Evolutionary conservation across 1,140 invertebrate species (phyloP).

Genomic region (Magallana angulata): DNA sequence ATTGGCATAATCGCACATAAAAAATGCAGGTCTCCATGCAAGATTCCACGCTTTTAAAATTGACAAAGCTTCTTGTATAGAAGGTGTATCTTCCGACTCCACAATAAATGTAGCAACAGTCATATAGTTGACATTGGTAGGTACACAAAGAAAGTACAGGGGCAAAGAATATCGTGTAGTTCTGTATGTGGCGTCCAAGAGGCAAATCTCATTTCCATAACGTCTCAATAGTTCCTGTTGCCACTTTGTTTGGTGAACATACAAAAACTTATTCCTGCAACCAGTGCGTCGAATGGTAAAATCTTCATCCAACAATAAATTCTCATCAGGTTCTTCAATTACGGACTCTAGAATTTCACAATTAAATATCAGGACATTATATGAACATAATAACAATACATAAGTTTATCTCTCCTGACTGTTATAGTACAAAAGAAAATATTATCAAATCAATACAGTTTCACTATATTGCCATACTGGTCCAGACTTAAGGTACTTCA

Average conservation of each 20-base stretch:
- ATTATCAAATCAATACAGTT: too few species aligned
- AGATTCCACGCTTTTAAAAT: conserved; percentile 18
- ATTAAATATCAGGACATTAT: too few species aligned
- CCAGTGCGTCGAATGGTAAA: too few species aligned
- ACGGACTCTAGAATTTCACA: too few species aligned
- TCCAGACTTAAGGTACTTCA: too few species aligned
- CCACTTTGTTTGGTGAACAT: conserved; percentile 39
- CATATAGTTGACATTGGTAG: conserved; percentile 53
- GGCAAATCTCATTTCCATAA: conserved; percentile 53
- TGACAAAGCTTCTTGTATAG: not conserved
- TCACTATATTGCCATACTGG: too few species aligned
- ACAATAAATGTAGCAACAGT: conserved; percentile 54
- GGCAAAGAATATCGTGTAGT: conserved; percentile 46
- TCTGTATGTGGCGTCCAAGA: conserved; percentile 33
- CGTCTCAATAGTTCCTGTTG: conserved; percentile 35
- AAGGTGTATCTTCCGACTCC: conserved; percentile 38
- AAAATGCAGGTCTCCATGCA: not conserved
- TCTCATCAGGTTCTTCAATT: too few species aligned
- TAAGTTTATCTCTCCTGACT: too few species aligned
- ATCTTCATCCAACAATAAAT: too few species aligned
- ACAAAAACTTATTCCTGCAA: not conserved
- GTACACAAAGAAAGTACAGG: too few species aligned
- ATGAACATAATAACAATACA: too few species aligned
- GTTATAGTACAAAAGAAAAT: too few species aligned
- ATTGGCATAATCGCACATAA: conserved; percentile 44